These are phyloP conservation scores for Rhabdophis nuchalis DNA, from an alignment of 2,797 vertebrate species.

Conservation along the genomic window DNA sequence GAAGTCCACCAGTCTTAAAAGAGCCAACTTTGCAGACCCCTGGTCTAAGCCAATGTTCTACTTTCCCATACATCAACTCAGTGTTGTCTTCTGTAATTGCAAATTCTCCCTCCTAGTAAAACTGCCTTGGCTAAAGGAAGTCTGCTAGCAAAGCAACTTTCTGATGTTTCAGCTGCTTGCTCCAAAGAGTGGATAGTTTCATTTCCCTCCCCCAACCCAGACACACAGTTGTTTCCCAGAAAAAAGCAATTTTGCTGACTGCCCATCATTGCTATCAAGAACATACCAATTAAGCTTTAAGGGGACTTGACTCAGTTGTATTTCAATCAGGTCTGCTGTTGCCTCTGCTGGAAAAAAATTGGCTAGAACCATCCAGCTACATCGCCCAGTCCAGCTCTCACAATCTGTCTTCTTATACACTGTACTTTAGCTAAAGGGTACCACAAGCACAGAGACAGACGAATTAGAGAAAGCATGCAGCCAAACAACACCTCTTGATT, in stretches of 20 bases:
- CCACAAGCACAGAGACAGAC: background rate
- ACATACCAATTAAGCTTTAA: conserved; percentile 62
- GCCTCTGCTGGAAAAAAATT: conserved; percentile 58
- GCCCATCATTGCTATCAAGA: conserved; percentile 54
- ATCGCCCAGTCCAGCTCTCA: background rate
- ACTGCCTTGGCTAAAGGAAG: background rate
- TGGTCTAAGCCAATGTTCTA: background rate
- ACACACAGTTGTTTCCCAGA: conserved; percentile 40
- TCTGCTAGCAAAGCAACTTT: conserved; percentile 32
- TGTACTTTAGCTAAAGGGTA: conserved; percentile 11
- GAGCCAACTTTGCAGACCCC: no score
- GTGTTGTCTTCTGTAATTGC: background rate
- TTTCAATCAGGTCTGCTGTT: conserved; percentile 53
- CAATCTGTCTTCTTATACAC: background rate
- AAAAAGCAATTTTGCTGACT: conserved; percentile 59
- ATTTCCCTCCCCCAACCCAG: conserved; percentile 6
- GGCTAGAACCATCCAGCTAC: conserved; percentile 6
- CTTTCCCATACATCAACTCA: background rate
- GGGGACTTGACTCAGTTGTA: conserved; percentile 56
- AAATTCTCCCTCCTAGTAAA: background rate
- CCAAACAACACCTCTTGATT: background rate
- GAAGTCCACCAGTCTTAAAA: no score
- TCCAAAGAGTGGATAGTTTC: conserved; percentile 20
- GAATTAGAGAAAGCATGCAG: background rate
- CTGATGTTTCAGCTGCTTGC: conserved; percentile 54